Base-by-base conservation (phyloP, 2,888 invertebrate genomes). In the Mesodorylaimus sp. region DNA sequence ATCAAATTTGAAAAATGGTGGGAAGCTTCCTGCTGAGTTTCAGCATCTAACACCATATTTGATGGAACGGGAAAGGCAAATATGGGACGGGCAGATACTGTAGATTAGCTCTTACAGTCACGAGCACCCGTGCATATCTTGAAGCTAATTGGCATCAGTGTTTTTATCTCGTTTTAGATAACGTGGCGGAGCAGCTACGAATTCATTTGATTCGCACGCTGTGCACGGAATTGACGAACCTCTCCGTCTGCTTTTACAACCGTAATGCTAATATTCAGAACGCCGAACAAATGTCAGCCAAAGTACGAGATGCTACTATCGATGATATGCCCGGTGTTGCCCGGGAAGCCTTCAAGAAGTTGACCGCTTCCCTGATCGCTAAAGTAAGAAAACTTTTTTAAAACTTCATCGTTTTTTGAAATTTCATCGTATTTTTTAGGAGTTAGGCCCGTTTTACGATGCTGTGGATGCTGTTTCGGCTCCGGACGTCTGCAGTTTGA, bases 221-320 rank as follows among this genome's bases (percentile, higher is more conserved):
- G 21, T 66, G 67, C 53, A 59, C 64, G 25, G 70, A 70, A 49
- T 62, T 69, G 21, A 57, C 62, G 7, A 65, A 68, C 54, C 54
- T 63, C 2, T 58, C 66, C 13, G 56, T 69, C 3, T 43, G 32
- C 10, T 43, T 26, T 43, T 53, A 51, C 37, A 21, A 29, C 1
- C 32, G 42, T 25, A 48, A 44, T 10, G 24, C 39, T 16, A 42
- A 50, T 50, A 21, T 41, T 10, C 36, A 10, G 36, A n/a, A n/a
- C 13, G 42, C n/a, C 5, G 19, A 5, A 10, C n/a, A 10, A 41
- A 24, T 42, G 25, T 42, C 29, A 27, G 21, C 5, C 21, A 10
- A 39, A 29, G 37, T 48, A 7, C 43, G 48, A 42, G 48, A 48
- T 23, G 16, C 44, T 5, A 26, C 25, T 5, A 48, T 48, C 25